Evolutionary conservation across 2,888 invertebrate species (phyloP), one percentile per base, ranked within the genome.

Genomic region (Brachypterus glaber): DNA sequence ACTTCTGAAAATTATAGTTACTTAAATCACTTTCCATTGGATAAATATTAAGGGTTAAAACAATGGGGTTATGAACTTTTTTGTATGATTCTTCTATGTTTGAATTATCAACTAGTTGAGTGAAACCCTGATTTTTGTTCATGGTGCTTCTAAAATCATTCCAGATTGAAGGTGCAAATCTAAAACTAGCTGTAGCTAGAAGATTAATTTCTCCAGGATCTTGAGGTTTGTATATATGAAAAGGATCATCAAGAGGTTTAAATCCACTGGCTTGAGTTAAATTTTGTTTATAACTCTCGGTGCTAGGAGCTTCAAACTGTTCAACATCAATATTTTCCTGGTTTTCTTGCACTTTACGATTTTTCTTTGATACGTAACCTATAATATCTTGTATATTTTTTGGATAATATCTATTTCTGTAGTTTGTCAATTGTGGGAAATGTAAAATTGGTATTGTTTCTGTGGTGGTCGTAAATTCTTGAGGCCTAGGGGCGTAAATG

Each of bases 161-260:
- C 58, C 60, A 58, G 17, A 53, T 41, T 2, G 62, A 57, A 48
- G 72, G 59, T 38, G 67, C 53, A 55, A 69, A 60, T 46, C 67
- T 51, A 36, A 68, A 59, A 40, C 63, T 67, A 25, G 63, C 66
- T 26, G 79, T 74, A 2, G 83, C 82, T 47, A 85, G 54, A 26
- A 83, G 64, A 63, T 85, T 85, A 0, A 85, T 74, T 38, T 85
- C 84, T 21, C 80, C 74, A 0, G 83, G 82, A 45, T 75, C 77
- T 40, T 77, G 75, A 0, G 85, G 84, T 55, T 82, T 85, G 52
- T 72, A 84, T 2, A 70, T 73, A 54, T 74, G 76, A 45, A 84
- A 71, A 12, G 82, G 82, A 57, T 84, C 83, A 31, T 45, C 36
- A n/a, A 39, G 47, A n/a, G 21, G 12, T n/a, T n/a, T n/a, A 35